These are phyloP conservation scores for Oxyteleia sp. DNA, from an alignment of 2,888 invertebrate species.

Conservation along the genomic window DNA sequence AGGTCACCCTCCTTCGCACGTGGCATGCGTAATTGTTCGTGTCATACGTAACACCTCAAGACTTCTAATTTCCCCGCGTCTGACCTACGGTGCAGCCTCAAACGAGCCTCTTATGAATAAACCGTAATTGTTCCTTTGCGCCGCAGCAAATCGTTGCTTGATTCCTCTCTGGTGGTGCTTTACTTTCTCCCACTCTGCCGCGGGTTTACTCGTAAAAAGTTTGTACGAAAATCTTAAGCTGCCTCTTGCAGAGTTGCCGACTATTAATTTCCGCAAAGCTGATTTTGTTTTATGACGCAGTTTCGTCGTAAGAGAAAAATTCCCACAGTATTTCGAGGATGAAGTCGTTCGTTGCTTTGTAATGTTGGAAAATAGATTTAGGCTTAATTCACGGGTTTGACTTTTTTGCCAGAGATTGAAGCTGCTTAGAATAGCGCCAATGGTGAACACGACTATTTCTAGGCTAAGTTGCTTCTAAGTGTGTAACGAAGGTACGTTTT, in stretches of 20 bases:
- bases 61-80: too few species aligned
- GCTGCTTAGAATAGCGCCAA: slow-evolving; percentile 4
- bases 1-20: too few species aligned
- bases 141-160: too few species aligned
- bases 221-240: neutral
- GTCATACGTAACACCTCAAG: too few species aligned
- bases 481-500: slow-evolving; percentile 46
- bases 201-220: slow-evolving; percentile 9
- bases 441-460: slow-evolving; percentile 48
- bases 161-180: too few species aligned
- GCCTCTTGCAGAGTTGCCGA: neutral
- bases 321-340: neutral
- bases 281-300: slow-evolving; percentile 23
- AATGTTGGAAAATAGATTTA: too few species aligned
- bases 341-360: neutral
- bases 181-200: too few species aligned
- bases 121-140: too few species aligned
- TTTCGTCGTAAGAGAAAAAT: neutral
- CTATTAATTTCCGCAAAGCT: slow-evolving; percentile 31
- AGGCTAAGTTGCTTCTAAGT: slow-evolving; percentile 51
- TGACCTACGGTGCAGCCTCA: too few species aligned
- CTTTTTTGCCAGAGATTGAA: neutral
- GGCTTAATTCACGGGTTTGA: neutral
- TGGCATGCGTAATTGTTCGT: too few species aligned
- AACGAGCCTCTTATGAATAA: too few species aligned